Conservation (phyloP, 2,888 invertebrate species). For the Lasioglossum villosulum region DNA sequence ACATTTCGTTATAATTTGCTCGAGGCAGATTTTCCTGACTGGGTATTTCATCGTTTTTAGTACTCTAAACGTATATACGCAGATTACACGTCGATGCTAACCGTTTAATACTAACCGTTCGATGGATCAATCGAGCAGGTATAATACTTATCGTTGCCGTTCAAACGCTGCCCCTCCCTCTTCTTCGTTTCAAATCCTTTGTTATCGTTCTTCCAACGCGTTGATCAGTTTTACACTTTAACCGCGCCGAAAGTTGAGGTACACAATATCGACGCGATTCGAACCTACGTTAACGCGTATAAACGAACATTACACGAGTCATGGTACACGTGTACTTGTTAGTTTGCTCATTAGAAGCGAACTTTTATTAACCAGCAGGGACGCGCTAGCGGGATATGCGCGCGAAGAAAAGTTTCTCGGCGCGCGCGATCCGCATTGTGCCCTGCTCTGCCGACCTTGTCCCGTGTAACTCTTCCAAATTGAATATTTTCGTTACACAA, state of each 20-base stretch:
- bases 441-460: slow-evolving; percentile 60
- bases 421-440: slow-evolving; percentile 41
- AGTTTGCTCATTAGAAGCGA: slow-evolving; percentile 34
- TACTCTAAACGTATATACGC: too few relatives aligned
- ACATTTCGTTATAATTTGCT: too few relatives aligned
- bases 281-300: neutral
- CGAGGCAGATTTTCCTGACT: too few relatives aligned
- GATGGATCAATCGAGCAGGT: neutral
- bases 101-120: neutral
- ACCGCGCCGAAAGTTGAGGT: slow-evolving; percentile 10
- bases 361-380: slow-evolving; percentile 52
- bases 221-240: slow-evolving; percentile 9
- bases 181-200: slow-evolving; percentile 14
- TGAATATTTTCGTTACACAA: slow-evolving; percentile 32
- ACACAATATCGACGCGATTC: slow-evolving; percentile 18
- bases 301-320: slow-evolving; percentile 26
- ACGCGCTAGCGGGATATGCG: slow-evolving; percentile 30
- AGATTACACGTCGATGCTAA: neutral
- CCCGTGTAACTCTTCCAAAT: slow-evolving; percentile 30
- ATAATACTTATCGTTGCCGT: neutral
- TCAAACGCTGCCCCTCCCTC: neutral
- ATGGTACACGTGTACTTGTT: slow-evolving; percentile 9
- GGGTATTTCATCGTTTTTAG: neutral
- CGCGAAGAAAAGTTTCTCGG: slow-evolving; percentile 53
- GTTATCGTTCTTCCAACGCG: neutral